Conservation (phyloP, 2,113 vertebrate species). For the Pleuronectes platessa region DNA sequence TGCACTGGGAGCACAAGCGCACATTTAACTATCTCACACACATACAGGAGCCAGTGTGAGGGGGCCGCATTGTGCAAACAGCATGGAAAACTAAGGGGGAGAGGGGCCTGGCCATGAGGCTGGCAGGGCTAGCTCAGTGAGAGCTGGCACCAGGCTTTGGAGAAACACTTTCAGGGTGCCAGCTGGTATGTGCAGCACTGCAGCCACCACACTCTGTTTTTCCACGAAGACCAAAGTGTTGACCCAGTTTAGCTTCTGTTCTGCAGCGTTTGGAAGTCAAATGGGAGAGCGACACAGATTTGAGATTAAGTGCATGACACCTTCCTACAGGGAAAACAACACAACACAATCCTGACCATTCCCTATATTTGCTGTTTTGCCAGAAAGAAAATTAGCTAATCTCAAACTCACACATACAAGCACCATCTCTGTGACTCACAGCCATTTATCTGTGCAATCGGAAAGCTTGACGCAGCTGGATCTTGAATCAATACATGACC, state of each 20-base stretch:
- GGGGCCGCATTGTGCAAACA: constrained; percentile 68
- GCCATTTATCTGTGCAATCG: neutral
- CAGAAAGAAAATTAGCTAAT: neutral
- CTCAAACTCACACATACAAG: neutral
- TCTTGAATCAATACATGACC: constrained; percentile 27
- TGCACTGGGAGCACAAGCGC: constrained; percentile 19
- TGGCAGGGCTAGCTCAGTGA: constrained; percentile 61
- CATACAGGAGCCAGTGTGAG: constrained; percentile 46
- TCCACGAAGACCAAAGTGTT: neutral
- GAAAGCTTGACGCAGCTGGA: neutral
- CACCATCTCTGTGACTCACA: constrained; percentile 7
- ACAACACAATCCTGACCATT: no score
- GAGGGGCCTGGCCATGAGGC: constrained; percentile 43
- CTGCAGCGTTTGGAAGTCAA: neutral
- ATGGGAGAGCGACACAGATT: neutral
- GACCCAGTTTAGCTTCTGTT: constrained; percentile 8
- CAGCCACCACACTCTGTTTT: constrained; percentile 13
- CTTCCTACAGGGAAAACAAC: neutral
- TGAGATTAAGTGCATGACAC: neutral
- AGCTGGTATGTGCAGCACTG: constrained; percentile 25
- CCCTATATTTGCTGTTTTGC: neutral
- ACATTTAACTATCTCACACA: constrained; percentile 23
- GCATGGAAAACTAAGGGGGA: constrained; percentile 52
- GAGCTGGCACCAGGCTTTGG: constrained; percentile 44
- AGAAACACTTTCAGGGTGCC: constrained; percentile 52